These are phyloP conservation scores for Theretra japonica DNA, from an alignment of 2,888 invertebrate species.

Conservation along the genomic window DNA sequence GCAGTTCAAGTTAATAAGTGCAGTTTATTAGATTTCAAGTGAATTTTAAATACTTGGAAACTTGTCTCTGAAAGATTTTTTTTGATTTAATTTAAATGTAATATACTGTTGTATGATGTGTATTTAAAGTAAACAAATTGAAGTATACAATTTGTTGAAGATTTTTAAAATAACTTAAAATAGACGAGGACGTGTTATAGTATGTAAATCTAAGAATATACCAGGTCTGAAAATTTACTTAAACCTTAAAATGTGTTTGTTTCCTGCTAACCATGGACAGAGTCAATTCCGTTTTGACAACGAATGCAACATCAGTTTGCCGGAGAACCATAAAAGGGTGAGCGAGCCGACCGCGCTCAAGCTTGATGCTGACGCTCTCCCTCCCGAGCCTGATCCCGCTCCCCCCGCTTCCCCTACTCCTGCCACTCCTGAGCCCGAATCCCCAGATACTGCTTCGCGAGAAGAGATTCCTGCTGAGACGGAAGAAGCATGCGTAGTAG, in stretches of 20 bases:
- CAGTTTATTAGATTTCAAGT: too few species aligned
- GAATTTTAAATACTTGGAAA: too few species aligned
- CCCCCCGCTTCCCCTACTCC: conserved; percentile 53
- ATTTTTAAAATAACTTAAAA: too few species aligned
- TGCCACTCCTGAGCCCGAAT: conserved; percentile 54
- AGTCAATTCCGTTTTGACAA: conserved; percentile 99
- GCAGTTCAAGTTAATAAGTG: too few species aligned
- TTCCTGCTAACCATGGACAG: conserved; percentile 86
- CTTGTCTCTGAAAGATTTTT: too few species aligned
- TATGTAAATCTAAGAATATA: not conserved
- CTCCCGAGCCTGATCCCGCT: conserved; percentile 49
- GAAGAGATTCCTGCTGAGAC: conserved; percentile 62
- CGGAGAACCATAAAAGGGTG: conserved; percentile 99
- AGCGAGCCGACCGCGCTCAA: conserved; percentile 85
- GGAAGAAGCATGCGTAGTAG: conserved; percentile 78
- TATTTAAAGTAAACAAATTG: too few species aligned
- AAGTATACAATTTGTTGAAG: too few species aligned
- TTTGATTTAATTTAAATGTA: too few species aligned
- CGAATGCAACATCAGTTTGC: conserved; percentile 98
- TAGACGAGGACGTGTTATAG: not conserved
- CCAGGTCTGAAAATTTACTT: conserved; percentile 12
- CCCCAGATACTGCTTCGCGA: conserved; percentile 61
- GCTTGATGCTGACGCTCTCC: conserved; percentile 54
- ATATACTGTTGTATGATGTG: too few species aligned
- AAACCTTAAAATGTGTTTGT: conserved; percentile 49